Evolutionary conservation across 2,888 invertebrate genomes (phyloP).

Genomic region (Yponomeuta plumbellus): DNA sequence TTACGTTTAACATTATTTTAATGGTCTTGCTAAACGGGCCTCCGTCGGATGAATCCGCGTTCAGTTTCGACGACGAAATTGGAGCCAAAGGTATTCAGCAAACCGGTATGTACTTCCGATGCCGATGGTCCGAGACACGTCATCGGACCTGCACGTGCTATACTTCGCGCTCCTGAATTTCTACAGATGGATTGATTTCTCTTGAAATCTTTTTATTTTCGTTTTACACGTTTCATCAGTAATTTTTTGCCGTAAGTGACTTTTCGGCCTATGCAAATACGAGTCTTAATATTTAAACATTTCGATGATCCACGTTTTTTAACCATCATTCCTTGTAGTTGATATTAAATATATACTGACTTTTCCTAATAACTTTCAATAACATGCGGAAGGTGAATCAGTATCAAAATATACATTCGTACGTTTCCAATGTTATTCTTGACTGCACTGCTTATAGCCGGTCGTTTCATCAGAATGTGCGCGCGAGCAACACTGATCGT

Average conservation of each 20-base stretch:
- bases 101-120: slow-evolving; percentile 59
- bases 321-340: too few species aligned
- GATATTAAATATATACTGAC: not conserved
- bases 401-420: not conserved
- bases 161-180: not conserved
- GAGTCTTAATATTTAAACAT: too few species aligned
- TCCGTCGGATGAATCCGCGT: too few species aligned
- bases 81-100: slow-evolving; percentile 44
- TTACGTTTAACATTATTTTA: too few species aligned
- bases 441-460: not conserved
- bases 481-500: slow-evolving; percentile 35
- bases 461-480: slow-evolving; percentile 14
- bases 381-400: slow-evolving; percentile 3
- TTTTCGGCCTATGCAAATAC: too few species aligned
- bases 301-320: too few species aligned
- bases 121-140: slow-evolving; percentile 31
- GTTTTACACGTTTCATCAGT: too few species aligned
- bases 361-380: not conserved
- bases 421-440: not conserved
- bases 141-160: not conserved
- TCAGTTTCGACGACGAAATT: too few species aligned
- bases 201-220: too few species aligned
- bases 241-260: too few species aligned
- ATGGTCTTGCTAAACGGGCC: too few species aligned
- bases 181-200: not conserved